Evolutionary conservation across 2,888 invertebrate species (phyloP).

Genomic region (Erynnis tages): DNA sequence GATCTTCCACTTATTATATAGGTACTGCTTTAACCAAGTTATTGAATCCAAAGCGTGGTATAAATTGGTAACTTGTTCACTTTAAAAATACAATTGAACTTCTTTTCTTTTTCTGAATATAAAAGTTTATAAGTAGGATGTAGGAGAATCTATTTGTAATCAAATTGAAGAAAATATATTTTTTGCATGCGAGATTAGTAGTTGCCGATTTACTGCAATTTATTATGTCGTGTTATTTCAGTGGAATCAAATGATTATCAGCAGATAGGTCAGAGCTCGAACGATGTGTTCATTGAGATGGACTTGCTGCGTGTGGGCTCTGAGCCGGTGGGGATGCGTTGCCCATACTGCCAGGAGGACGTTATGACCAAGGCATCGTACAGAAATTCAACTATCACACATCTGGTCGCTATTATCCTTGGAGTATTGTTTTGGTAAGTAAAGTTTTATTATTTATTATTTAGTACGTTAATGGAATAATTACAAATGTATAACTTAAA

Average conservation of each 20-base stretch:
- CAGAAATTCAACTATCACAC: constrained; percentile 55
- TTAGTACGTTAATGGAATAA: background rate
- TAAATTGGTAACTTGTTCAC: too few species aligned
- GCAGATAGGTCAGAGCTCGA: constrained; percentile 59
- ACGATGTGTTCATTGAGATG: constrained; percentile 65
- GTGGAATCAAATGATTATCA: constrained; percentile 65
- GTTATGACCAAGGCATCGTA: constrained; percentile 68
- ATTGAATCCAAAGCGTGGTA: too few species aligned
- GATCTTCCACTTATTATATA: too few species aligned
- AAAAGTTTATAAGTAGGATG: too few species aligned
- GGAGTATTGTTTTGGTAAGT: constrained; percentile 70
- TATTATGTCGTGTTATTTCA: constrained; percentile 37
- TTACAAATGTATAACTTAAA: too few species aligned
- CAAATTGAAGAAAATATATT: too few species aligned
- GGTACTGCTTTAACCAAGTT: too few species aligned
- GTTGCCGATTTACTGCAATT: background rate
- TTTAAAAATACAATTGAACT: too few species aligned
- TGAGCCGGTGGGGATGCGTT: constrained; percentile 71
- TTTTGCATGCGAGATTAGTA: too few species aligned
- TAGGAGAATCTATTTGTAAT: too few species aligned
- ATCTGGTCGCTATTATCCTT: constrained; percentile 58
- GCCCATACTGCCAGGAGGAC: constrained; percentile 69
- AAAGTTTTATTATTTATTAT: background rate
- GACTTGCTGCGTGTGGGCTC: constrained; percentile 70
- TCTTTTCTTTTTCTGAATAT: too few species aligned